Evolutionary conservation across 2,113 vertebrate species (phyloP), one percentile per base, ranked within the genome.

Genomic region (Macquaria ambigua): DNA sequence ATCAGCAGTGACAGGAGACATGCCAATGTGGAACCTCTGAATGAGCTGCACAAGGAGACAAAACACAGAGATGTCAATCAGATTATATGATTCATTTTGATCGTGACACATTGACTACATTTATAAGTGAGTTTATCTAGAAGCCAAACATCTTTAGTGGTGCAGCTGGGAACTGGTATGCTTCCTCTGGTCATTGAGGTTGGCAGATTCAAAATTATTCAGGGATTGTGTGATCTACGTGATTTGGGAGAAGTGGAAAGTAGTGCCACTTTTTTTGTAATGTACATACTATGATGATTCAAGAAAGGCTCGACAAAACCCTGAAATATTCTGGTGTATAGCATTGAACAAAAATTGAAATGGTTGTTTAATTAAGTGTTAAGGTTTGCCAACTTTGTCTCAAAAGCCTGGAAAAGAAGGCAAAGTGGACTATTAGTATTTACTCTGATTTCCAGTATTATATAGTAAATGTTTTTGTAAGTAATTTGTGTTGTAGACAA

Each of bases 11-110:
- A 95, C 79, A 12, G 97, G 93, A 81, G 96, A 96, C 59, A 86
- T 18, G 74, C 94, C 91, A 6, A 98, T 97, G 89, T 95, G 93
- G 93, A 98, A 98, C 86, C 90, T 96, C 76, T 97, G 97, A 90
- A 98, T 96, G 67, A 99, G 90, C 97, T 99, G 94, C 4, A 79
- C 52, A 63, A 25, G 21, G 11, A 86, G 50, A 3, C 67, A 87
- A 83, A 79, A 76, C 34, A 89, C 61, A 76, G 8, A 66, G 3
- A 66, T 34, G 52, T 72, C 12, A 48, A 21, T 74, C 23, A 74
- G 55, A 55, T 21, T 39, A 31, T 12, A n/a, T 15, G 12, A 43
- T 3, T 7, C 6, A n/a, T 31, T 66, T 37, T 34, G 34, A 34
- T 9, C 21, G 4, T 25, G 1, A 63, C 2, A 46, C 25, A 59